These are phyloP conservation scores for Syngnathus acus DNA, from an alignment of 2,797 vertebrate genomes.

Conservation along the genomic window DNA sequence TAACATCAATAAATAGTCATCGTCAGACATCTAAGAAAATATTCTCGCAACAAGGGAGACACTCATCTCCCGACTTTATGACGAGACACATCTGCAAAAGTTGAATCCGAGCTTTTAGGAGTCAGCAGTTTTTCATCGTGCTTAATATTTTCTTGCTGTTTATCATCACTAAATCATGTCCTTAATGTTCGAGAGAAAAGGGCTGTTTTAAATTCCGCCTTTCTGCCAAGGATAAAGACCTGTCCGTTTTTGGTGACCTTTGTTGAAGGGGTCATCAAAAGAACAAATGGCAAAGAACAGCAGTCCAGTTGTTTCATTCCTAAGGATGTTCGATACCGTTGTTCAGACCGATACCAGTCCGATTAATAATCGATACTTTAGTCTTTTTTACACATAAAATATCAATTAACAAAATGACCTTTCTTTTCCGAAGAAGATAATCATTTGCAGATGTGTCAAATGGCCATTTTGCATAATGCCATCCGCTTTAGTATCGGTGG, in stretches of 20 bases:
- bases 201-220: background rate
- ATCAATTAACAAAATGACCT: too few species aligned
- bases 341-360: too few species aligned
- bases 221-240: background rate
- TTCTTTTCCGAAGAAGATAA: too few species aligned
- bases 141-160: constrained; percentile 6
- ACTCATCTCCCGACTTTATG: constrained; percentile 45
- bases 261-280: background rate
- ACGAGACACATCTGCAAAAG: constrained; percentile 24
- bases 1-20: constrained; percentile 53
- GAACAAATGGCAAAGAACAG: background rate
- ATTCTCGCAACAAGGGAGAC: constrained; percentile 30
- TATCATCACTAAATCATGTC: constrained; percentile 3
- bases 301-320: too few species aligned
- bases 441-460: too few species aligned
- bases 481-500: too few species aligned
- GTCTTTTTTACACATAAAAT: too few species aligned
- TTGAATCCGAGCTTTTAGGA: constrained; percentile 5
- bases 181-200: constrained; percentile 1
- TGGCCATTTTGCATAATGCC: too few species aligned
- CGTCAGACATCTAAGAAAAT: constrained; percentile 52
- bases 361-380: too few species aligned
- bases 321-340: too few species aligned
- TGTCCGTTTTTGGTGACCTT: background rate
- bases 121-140: constrained; percentile 6